Base-by-base conservation (phyloP, 2,113 vertebrate species). In the Aleadryas rufinucha region DNA sequence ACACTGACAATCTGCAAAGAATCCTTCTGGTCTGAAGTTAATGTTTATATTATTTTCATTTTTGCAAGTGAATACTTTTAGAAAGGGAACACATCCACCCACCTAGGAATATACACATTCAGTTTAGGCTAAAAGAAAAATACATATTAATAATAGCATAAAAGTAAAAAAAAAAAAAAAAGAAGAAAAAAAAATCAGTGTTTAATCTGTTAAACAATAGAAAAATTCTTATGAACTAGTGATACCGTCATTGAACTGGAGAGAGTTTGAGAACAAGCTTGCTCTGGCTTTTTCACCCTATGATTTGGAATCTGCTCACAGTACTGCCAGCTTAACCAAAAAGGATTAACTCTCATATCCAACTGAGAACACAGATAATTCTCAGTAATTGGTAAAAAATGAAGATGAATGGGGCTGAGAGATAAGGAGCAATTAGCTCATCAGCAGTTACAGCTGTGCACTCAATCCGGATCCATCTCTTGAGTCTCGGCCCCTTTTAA, bases 341-440 rank as follows among this genome's bases (percentile, higher is more conserved):
- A 99, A 99, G 99, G 99, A 99, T 99, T 99, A 99, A 99, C 99
- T 99, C 99, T 99, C 99, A 99, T 99, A 99, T 99, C 99, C 99
- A 99, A 99, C 99, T 99, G 99, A 99, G 99, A 99, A 99, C 99
- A 99, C 99, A 99, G 99, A 99, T 99, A 99, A 99, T 99, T 99
- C 99, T 99, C 99, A 98, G 99, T 99, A 99, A 99, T 99, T 99
- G 99, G 99, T 99, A 99, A 99, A 99, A 99, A 99, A 99, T 99
- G 99, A 99, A 99, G 99, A 99, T 99, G 99, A 99, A 99, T 99
- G 99, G 99, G 99, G 99, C 99, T 99, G 99, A 99, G 98, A 99
- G 99, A 99, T 99, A 99, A 99, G 99, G 99, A 99, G 99, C 99
- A 99, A 99, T 99, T 99, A 99, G 99, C 99, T 99, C 99, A 99